These are phyloP conservation scores for Zaprionus taronus DNA, from an alignment of 1,140 invertebrate species.

Conservation along the genomic window DNA sequence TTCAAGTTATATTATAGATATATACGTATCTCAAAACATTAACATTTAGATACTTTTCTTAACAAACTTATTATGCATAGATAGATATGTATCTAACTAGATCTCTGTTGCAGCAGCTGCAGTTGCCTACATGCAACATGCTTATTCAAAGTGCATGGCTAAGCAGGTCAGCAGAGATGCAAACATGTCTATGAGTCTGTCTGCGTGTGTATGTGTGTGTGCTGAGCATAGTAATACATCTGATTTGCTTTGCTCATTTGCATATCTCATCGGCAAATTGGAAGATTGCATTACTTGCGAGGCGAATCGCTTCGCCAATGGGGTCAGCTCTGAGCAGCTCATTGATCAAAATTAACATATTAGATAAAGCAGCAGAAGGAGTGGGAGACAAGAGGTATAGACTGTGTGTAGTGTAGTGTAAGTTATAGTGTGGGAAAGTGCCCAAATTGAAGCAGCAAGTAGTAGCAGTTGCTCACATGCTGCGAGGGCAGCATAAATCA, in stretches of 20 bases:
- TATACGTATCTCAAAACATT: background rate
- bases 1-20: too few species aligned
- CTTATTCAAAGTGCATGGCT: slow-evolving; percentile 3
- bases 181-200: background rate
- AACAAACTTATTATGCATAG: background rate
- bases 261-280: slow-evolving; percentile 35
- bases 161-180: background rate
- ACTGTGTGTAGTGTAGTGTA: background rate
- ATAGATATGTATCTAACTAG: background rate
- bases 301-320: background rate
- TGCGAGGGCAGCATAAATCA: slow-evolving; percentile 26
- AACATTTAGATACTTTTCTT: background rate
- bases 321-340: slow-evolving; percentile 1
- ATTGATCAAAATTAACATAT: slow-evolving; percentile 16
- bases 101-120: background rate
- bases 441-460: background rate
- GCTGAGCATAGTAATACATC: slow-evolving; percentile 26
- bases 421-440: background rate
- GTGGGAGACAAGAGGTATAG: background rate
- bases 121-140: background rate
- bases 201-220: slow-evolving; percentile 20
- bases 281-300: slow-evolving; percentile 10
- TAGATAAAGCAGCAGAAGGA: background rate
- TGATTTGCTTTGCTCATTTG: slow-evolving; percentile 23
- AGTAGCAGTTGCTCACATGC: background rate